These are phyloP conservation scores for Cantharis rufa DNA, from an alignment of 2,888 invertebrate genomes.

Conservation along the genomic window DNA sequence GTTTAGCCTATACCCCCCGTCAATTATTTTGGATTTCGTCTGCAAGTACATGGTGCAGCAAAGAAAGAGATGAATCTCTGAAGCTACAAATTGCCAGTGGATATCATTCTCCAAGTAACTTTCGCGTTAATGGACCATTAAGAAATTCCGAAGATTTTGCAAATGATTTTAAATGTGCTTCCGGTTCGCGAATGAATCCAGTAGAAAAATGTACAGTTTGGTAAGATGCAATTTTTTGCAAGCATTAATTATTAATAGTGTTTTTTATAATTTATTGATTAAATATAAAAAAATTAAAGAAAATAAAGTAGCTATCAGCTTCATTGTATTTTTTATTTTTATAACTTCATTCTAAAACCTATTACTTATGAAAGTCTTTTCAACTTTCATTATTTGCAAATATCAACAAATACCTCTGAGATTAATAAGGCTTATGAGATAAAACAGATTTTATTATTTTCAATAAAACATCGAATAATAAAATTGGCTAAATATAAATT, in stretches of 20 bases:
- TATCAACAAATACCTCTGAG: no score
- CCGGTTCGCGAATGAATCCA: slow-evolving; percentile 66
- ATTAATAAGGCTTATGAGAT: no score
- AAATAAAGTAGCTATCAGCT: background rate
- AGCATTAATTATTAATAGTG: no score
- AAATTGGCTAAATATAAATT: no score
- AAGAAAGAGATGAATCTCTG: slow-evolving; percentile 68
- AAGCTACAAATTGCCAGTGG: slow-evolving; percentile 81
- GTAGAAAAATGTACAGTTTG: slow-evolving; percentile 65
- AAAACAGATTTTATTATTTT: no score
- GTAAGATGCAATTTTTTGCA: slow-evolving; percentile 48
- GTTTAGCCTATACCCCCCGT: background rate
- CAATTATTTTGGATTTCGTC: slow-evolving; percentile 84
- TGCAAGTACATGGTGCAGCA: slow-evolving; percentile 87
- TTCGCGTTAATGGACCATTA: slow-evolving; percentile 65
- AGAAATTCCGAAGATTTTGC: slow-evolving; percentile 66
- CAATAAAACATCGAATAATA: no score
- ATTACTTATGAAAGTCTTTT: background rate
- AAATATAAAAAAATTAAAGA: background rate
- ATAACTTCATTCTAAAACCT: background rate
- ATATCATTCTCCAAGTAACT: slow-evolving; percentile 69
- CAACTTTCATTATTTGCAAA: background rate
- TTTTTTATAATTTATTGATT: background rate
- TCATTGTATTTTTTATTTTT: background rate
- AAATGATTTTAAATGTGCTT: slow-evolving; percentile 65